Percentiles rank a stretch among this genome's conserved stretches.
Evolutionary conservation across 2,113 vertebrate species (phyloP).

Genomic region (Datnioides undecimradiatus): DNA sequence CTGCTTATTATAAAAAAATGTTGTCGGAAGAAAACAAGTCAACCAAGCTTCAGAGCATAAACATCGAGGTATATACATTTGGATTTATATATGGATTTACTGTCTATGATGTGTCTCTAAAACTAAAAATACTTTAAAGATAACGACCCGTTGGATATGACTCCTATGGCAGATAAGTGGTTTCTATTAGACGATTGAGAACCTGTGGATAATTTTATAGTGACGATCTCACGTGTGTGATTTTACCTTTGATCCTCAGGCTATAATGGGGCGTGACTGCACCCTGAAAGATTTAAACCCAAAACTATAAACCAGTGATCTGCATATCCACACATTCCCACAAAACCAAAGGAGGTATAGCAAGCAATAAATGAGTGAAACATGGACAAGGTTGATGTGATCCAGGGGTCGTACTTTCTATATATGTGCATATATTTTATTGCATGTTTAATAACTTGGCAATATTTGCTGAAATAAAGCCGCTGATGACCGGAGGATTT

Average conservation of each 20-base stretch:
- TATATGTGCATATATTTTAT: background rate
- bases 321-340: conserved; percentile 1
- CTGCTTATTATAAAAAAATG: background rate
- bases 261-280: background rate
- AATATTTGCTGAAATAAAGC: background rate
- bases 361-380: conserved; percentile 37
- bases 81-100: conserved; percentile 4
- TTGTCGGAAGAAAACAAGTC: background rate
- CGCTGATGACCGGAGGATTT: background rate
- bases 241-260: background rate
- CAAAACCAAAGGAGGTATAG: conserved; percentile 23
- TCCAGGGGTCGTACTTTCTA: background rate
- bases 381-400: conserved; percentile 2
- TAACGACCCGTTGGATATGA: background rate
- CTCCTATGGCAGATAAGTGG: background rate
- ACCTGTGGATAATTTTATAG: background rate
- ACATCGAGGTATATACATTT: background rate
- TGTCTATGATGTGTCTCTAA: background rate
- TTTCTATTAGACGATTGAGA: background rate
- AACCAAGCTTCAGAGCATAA: background rate
- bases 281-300: conserved; percentile 23
- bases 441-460: background rate
- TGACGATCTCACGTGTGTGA: background rate
- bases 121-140: background rate
- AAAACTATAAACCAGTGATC: conserved; percentile 31